Percentiles rank a stretch among this genome's conserved stretches.
Conservation (phyloP, 2,888 invertebrate genomes). For the Erpobdella octoculata region DNA sequence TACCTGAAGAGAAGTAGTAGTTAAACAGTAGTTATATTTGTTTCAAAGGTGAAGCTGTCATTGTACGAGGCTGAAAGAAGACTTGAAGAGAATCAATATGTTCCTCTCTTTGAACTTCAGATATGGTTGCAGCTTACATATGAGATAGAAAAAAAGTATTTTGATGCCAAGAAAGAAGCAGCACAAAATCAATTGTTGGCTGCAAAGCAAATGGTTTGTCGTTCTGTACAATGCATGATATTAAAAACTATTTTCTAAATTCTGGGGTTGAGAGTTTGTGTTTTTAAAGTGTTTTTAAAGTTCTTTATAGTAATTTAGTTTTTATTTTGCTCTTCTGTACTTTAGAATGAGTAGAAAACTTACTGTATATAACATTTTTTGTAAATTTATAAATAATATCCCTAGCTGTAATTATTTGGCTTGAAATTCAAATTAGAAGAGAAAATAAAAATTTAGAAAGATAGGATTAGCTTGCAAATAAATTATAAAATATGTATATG, state of each 20-base stretch:
- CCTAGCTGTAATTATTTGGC: no score
- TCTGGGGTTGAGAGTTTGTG: neutral
- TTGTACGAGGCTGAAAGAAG: conserved; percentile 80
- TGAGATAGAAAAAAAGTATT: conserved; percentile 83
- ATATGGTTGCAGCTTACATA: conserved; percentile 94
- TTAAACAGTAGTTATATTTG: neutral
- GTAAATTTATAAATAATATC: no score
- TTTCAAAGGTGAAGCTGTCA: conserved; percentile 61
- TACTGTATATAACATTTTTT: no score
- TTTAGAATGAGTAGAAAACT: no score
- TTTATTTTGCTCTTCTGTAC: no score
- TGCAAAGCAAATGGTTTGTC: conserved; percentile 76
- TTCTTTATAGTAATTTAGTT: no score
- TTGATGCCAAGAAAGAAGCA: conserved; percentile 71
- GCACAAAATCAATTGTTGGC: conserved; percentile 77
- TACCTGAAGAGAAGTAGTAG: neutral
- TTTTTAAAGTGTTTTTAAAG: no score
- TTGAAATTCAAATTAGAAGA: no score
- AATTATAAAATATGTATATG: no score
- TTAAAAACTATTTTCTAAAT: neutral
- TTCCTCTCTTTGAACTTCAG: conserved; percentile 71
- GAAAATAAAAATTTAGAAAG: neutral
- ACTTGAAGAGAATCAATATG: conserved; percentile 62
- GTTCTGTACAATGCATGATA: no score
- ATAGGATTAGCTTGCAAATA: neutral